Evolutionary conservation across 2,888 invertebrate species (phyloP).

Genomic region (Caenorhabditis sp.): DNA sequence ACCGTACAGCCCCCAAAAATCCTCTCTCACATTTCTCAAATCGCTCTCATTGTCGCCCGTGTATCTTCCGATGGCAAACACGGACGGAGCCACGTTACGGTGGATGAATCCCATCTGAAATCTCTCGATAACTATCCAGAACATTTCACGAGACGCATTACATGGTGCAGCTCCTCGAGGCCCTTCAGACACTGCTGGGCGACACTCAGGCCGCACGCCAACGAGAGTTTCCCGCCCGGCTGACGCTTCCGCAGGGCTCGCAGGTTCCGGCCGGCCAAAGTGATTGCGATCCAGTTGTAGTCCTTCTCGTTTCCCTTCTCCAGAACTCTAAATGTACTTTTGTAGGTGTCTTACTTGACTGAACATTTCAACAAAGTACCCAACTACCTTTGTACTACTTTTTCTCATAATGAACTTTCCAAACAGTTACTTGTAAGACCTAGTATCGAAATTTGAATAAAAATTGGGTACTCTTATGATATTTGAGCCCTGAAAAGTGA

Average conservation of each 20-base stretch:
- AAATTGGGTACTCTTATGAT: too few species aligned
- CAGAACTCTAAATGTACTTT: constrained; percentile 32
- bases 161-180: constrained; percentile 62
- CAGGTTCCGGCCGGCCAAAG: constrained; percentile 62
- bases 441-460: too few species aligned
- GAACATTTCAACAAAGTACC: too few species aligned
- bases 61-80: constrained; percentile 62
- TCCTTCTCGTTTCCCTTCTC: constrained; percentile 59
- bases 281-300: constrained; percentile 64
- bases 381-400: too few species aligned
- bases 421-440: too few species aligned
- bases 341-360: too few species aligned
- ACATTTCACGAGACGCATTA: not conserved
- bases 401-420: too few species aligned
- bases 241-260: constrained; percentile 56
- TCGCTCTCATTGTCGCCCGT: constrained; percentile 46
- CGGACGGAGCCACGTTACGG: constrained; percentile 63
- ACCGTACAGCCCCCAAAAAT: too few species aligned
- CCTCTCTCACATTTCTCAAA: constrained; percentile 35
- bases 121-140: not conserved
- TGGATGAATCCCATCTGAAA: constrained; percentile 58
- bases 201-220: constrained; percentile 63
- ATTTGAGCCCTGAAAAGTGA: too few species aligned
- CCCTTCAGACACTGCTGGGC: constrained; percentile 63
- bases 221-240: constrained; percentile 56